Base-by-base conservation (phyloP, 2,888 invertebrate genomes). In the Scaptomyza reducta region DNA sequence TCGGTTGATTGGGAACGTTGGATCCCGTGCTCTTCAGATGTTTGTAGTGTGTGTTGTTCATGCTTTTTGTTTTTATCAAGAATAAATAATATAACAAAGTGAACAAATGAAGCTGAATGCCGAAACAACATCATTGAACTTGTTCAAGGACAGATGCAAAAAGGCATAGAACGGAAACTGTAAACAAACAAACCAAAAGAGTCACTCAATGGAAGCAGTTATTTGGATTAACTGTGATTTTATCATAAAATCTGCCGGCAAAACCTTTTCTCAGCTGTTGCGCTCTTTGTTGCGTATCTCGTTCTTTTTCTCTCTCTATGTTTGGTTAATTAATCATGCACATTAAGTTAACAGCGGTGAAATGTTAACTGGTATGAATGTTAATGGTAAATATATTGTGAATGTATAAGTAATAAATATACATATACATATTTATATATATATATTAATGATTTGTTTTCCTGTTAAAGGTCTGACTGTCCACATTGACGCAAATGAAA, bases 111-210 rank as follows among this genome's bases (percentile, higher is more conserved):
- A 70, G 46, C 25, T 60, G 50, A 44, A n/a, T 40, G 47, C 18
- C 51, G 50, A 46, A 16, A 35, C 53, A 67, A 77, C 62, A 82
- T 73, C 88, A 69, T 79, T 84, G 88, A 84, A 87, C 83, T 87
- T 79, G 42, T 58, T 77, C 86, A 84, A 84, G 83, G 83, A 77
- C 88, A 77, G 41, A 45, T 9, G n/a, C 49, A 47, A 16, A 69
- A 38, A 38, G 31, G n/a, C 16, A 31, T 25, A 14, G 31, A 70
- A 57, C 18, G 47, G 53, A 64, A 50, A 56, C 46, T 25, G 55
- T 64, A 57, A 53, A 47, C 44, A 49, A 70, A 55, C 58, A 31
- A 27, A 7, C 27, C 50, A 55, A 18, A 33, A 42, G n/a, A 42
- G 11, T 40, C 11, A 44, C 35, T 25, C 14, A 50, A 31, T 50